A percentile compares a stretch with the other conserved stretches of the same genome.
Evolutionary conservation across 2,113 vertebrate genomes (phyloP).

Genomic region (Tinamus guttatus): DNA sequence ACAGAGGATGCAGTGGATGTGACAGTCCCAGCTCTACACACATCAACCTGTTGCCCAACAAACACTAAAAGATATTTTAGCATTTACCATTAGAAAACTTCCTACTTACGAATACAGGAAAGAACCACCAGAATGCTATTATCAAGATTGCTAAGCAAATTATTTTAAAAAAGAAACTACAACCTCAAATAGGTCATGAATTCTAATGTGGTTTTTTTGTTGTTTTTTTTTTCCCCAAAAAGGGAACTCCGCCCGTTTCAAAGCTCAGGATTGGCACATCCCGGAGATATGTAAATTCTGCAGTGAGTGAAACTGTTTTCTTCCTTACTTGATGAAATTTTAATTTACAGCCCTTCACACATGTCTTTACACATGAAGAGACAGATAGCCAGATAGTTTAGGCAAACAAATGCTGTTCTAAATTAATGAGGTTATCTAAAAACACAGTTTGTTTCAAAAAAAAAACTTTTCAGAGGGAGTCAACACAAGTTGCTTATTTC

Average conservation of each 20-base stretch:
- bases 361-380: background rate
- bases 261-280: background rate
- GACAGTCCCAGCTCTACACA: fast-evolving
- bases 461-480: background rate
- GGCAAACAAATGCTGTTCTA: background rate
- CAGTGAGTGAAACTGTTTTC: background rate
- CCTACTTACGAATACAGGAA: background rate
- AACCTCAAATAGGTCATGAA: background rate
- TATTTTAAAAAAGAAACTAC: background rate
- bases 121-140: background rate
- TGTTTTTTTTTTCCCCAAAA: background rate
- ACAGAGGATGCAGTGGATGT: background rate
- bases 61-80: background rate
- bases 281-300: background rate
- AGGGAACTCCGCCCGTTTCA: background rate
- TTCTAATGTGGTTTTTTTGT: background rate
- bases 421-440: background rate
- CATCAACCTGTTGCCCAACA: background rate
- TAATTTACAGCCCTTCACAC: background rate
- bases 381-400: background rate
- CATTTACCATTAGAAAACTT: background rate
- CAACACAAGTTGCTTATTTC: background rate
- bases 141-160: background rate
- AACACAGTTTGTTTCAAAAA: background rate
- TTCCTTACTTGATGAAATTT: background rate